phyloP scores from a whole-genome alignment of 92 coral and sea anemone genomes.

The Pocillopora grandis region DNA sequence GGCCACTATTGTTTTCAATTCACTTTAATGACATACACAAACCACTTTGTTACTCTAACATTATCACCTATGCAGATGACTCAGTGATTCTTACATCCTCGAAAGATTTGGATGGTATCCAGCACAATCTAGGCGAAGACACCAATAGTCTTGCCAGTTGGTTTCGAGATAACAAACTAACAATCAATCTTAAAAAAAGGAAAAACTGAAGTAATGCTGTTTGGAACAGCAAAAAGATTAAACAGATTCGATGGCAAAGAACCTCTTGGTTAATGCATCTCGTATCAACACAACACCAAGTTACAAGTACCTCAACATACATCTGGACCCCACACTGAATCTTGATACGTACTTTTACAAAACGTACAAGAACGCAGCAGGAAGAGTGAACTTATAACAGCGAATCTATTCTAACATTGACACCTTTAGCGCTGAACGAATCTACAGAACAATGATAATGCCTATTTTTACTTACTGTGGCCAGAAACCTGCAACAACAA shows the following conservation, averaged over 20 bases:
- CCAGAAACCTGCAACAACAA: background rate
- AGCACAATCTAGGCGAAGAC: background rate
- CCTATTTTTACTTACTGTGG: background rate
- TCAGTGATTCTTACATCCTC: background rate
- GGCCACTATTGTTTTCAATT: too few relatives aligned
- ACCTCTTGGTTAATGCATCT: background rate
- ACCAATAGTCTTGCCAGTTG: background rate
- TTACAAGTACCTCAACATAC: background rate
- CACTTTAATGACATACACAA: too few relatives aligned
- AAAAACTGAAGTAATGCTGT: background rate
- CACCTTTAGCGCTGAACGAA: too few relatives aligned
- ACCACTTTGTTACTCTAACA: background rate
- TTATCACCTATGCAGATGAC: background rate
- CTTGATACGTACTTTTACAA: background rate
- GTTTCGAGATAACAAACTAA: background rate
- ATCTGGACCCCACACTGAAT: background rate
- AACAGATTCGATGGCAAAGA: background rate
- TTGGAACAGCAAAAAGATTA: background rate
- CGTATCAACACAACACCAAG: background rate
- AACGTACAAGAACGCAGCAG: too few relatives aligned
- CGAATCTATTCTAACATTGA: too few relatives aligned
- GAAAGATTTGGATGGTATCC: background rate
- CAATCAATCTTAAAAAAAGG: constrained; percentile 2
- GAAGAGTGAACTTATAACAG: too few relatives aligned
- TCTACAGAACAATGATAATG: too few relatives aligned